phyloP scores from a whole-genome alignment of 2,113 vertebrate species.

The Otocyon megalotis region DNA sequence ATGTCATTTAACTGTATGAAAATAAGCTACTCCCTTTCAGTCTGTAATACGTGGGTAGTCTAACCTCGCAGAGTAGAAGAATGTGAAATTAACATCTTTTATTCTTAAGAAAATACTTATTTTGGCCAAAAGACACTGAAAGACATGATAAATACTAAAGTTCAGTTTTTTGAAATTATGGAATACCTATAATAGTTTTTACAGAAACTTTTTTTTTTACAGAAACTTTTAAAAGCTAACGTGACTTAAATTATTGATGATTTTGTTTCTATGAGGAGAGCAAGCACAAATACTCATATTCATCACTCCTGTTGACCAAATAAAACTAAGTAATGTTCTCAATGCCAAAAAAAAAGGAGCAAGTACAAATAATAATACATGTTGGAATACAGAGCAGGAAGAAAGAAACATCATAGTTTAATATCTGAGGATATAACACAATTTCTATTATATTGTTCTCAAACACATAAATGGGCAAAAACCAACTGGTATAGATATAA shows the following conservation, averaged over 20 bases:
- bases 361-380: not conserved
- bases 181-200: not conserved
- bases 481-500: not conserved
- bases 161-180: not conserved
- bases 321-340: not conserved
- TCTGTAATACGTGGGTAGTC: not conserved
- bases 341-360: not conserved
- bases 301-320: not conserved
- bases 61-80: not conserved
- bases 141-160: not conserved
- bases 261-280: slow-evolving; percentile 30
- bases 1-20: not conserved
- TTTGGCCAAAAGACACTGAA: not conserved
- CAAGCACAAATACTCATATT: not conserved
- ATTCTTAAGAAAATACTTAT: slow-evolving; percentile 9
- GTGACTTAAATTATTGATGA: not conserved
- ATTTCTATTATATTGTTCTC: not conserved
- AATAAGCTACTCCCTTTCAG: not conserved
- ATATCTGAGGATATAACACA: not conserved
- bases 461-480: not conserved
- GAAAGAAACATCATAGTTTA: not conserved
- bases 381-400: not conserved
- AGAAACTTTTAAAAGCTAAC: slow-evolving; percentile 28
- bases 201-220: slow-evolving; percentile 5
- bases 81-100: not conserved